Base-by-base conservation (phyloP, 2,797 vertebrate species). In the Paguma larvata region DNA sequence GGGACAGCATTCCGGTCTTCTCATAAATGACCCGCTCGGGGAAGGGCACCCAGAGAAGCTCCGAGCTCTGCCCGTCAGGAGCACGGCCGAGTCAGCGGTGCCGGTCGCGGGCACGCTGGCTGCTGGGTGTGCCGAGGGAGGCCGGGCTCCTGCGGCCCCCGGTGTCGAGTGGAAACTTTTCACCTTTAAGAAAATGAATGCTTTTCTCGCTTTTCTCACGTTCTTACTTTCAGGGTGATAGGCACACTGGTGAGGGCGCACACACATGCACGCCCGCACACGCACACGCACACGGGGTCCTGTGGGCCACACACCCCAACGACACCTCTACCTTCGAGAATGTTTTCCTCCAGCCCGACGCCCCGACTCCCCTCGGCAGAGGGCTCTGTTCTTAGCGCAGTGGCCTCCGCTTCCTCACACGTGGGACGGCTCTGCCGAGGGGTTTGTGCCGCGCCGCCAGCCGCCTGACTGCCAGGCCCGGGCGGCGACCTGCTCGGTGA, bases 261-360 rank as follows among this genome's bases (percentile, higher is more conserved):
- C 73, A 59, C 77, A 3, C 84, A 67, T 44, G 7, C 25, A 1
- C 3, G 1, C 5, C 6, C 32, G n/a, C 32, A 1, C 51, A 30
- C 1, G 8, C 44, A n/a, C 63, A 23, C 56, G 16, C 63, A 46
- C 63, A 5, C 51, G 6, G 62, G 13, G 34, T n/a, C 21, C 0
- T 3, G 0, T 1, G 23, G 30, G 65, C 80, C 59, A 32, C 85
- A 68, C 51, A 62, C 46, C 93, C 89, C 63, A 14, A 23, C 85
- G 34, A 91, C 97, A 96, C 89, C 92, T 97, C 75, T 16, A 30
- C 93, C 80, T 93, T 96, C 72, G 13, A 67, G 85, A 8, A 5
- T 10, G 0, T 6, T 18, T 34, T 27, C 38, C 65, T 51, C 38
- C 46, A 46, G 85, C 62, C 63, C 48, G 23, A 2, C 21, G 1